Percentiles rank a stretch among this genome's conserved stretches.
Conservation (phyloP, 1,140 invertebrate genomes). For the Pogonomyrmex californicus region DNA sequence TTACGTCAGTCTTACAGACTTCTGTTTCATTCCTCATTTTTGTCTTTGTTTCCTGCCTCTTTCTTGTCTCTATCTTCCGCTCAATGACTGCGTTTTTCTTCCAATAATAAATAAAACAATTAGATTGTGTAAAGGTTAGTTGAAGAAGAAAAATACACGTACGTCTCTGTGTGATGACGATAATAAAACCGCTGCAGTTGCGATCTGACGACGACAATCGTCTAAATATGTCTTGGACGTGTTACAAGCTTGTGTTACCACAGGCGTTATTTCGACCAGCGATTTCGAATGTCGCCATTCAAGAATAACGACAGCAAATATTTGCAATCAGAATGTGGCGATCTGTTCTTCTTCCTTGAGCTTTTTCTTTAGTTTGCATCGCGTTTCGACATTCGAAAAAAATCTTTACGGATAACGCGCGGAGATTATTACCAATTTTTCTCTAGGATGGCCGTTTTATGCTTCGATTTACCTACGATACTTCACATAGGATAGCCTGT, state of each 20-base stretch:
- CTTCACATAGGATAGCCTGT: constrained; percentile 7
- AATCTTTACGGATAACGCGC: background rate
- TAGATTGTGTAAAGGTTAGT: background rate
- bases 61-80: background rate
- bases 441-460: constrained; percentile 10
- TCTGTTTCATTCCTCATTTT: background rate
- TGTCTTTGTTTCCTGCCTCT: background rate
- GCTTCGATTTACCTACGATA: constrained; percentile 24
- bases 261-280: constrained; percentile 56
- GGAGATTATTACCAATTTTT: constrained; percentile 25
- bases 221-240: constrained; percentile 74
- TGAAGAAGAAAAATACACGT: constrained; percentile 16
- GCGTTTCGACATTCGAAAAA: background rate
- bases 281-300: constrained; percentile 59
- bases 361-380: background rate
- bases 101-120: background rate
- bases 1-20: background rate
- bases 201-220: constrained; percentile 41
- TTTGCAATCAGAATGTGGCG: background rate
- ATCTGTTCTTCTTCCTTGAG: background rate
- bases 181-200: constrained; percentile 14
- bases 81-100: background rate
- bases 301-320: constrained; percentile 44
- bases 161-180: constrained; percentile 25
- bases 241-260: constrained; percentile 62